Evolutionary conservation across 1,140 invertebrate genomes (phyloP).

Genomic region (Bombus fervidus): DNA sequence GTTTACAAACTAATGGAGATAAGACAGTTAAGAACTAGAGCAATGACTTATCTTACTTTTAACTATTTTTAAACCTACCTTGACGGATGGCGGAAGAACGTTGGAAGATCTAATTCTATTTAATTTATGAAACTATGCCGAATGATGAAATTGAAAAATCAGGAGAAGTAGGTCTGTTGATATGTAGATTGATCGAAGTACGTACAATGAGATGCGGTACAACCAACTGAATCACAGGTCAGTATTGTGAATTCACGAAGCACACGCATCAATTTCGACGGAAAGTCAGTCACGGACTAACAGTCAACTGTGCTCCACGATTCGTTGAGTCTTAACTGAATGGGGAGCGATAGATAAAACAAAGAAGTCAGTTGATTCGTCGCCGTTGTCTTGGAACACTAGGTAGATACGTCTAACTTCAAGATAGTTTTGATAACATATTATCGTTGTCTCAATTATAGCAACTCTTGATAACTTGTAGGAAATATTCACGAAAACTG

Average conservation of each 20-base stretch:
- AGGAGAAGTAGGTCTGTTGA: neutral
- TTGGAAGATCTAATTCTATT: neutral
- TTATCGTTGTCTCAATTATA: no score
- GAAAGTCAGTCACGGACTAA: slow-evolving; percentile 22
- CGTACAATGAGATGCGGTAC: neutral
- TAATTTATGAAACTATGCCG: neutral
- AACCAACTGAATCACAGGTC: neutral
- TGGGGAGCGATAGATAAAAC: neutral
- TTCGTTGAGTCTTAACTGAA: neutral
- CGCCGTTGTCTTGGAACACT: rapidly evolving
- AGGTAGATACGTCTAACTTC: neutral
- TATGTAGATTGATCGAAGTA: neutral
- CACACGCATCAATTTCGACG: neutral
- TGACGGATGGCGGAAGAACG: neutral
- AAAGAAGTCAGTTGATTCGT: slow-evolving; percentile 3
- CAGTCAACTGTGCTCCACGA: neutral
- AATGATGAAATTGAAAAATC: neutral
- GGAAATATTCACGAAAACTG: neutral
- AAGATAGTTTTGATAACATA: no score
- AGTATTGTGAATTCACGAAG: neutral
- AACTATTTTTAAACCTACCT: neutral
- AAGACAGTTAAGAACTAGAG: no score
- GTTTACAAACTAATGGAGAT: no score
- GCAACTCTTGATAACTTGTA: neutral
- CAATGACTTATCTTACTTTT: neutral